A percentile compares a stretch with the other conserved stretches of the same genome.
These are phyloP conservation scores for Apteryx owenii DNA, from an alignment of 2,113 vertebrate genomes.

Conservation along the genomic window DNA sequence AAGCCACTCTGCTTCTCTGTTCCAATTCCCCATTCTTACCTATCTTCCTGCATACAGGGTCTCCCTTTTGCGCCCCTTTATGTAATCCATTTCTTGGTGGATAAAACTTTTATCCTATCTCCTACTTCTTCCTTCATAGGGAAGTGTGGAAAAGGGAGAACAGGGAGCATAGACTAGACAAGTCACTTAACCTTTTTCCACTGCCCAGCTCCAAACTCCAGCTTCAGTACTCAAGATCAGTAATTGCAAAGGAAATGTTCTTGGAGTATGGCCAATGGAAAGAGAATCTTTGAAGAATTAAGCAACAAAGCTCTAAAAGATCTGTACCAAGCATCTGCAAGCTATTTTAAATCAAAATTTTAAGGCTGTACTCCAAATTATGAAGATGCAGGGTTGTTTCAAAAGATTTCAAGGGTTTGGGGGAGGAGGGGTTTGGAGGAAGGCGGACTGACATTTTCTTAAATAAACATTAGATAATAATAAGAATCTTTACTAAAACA, in stretches of 20 bases:
- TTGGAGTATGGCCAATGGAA: not conserved
- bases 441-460: not conserved
- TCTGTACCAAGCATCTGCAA: not conserved
- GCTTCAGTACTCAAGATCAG: not conserved
- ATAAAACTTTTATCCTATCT: not conserved
- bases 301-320: not conserved
- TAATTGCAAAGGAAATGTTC: not conserved
- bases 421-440: accelerated
- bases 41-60: not conserved
- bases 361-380: not conserved
- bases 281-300: not conserved
- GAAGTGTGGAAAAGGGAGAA: not conserved
- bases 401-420: not conserved
- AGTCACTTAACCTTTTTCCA: not conserved
- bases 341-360: not conserved
- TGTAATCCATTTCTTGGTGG: not conserved
- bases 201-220: not conserved
- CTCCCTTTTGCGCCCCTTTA: not conserved
- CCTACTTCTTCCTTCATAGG: not conserved
- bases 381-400: not conserved
- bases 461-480: not conserved
- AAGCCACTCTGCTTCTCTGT: not conserved
- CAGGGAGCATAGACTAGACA: not conserved
- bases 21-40: not conserved
- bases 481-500: not conserved